Evolutionary conservation across 2,113 vertebrate genomes (phyloP), one percentile per base, ranked within the genome.

Genomic region (Pavo muticus): DNA sequence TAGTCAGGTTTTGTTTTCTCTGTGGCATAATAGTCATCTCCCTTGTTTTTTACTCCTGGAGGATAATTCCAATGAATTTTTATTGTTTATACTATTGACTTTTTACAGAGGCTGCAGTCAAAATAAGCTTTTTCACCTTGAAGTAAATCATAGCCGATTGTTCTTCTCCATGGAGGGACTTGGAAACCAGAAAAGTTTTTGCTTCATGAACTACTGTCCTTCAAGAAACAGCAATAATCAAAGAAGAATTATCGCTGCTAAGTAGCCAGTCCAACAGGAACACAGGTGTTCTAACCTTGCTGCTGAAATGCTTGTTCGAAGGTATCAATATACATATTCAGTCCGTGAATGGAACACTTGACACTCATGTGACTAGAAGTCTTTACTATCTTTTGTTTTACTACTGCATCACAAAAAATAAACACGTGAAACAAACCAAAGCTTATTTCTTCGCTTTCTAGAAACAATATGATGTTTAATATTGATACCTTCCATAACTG

Each of bases 121-220:
- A 32, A 87, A 24, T 37, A 87, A 73, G 42, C 80, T 84, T 94
- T 96, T 94, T 87, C 89, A n/a, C 39, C 45, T 29, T 68, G 68
- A 67, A 86, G 35, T 35, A 92, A 88, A 96, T 87, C 88, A 81
- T 90, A 93, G 74, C 91, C 59, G 54, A 15, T 75, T 76, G 79
- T 60, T 90, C 32, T 73, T 79, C 73, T 91, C 61, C 39, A 29
- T 19, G 17, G 17, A 64, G 61, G 25, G 35, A 19, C 37, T 13
- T 40, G 37, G 37, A 29, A 40, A 27, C 39, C 39, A 64, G 57
- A 60, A 60, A 19, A 11, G 7, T 63, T 60, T 61, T 74, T 44
- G 18, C 18, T 60, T 47, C 9, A 39, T 13, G 17, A 60, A 84
- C 57, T 60, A 23, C 20, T 23, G 12, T 35, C 57, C n/a, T 23